Base-by-base conservation (phyloP, 2,113 vertebrate genomes). In the Piliocolobus tephrosceles region DNA sequence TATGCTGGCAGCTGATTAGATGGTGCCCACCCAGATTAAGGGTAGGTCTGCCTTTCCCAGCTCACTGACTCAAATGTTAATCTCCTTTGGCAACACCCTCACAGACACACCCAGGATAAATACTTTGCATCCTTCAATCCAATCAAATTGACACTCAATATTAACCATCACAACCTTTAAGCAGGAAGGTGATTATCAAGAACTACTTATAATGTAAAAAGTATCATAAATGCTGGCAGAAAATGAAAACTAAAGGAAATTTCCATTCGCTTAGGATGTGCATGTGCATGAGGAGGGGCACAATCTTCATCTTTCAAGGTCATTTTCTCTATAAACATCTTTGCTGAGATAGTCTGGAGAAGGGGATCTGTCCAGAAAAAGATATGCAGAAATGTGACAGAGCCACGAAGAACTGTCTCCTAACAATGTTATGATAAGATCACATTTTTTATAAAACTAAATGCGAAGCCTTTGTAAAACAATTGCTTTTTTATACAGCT, bases 231-330 rank as follows among this genome's bases (percentile, higher is more conserved):
- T 23, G 6, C 5, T 72, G 16, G 23, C 22, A 87, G 58, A 90
- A 76, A 50, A 83, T 16, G 25, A 58, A 96, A 35, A 68, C 2
- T 68, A 61, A 30, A 61, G 58, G 25, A 64, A 73, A 3, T 45
- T 81, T 1, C 4, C 20, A 8, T 35, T 95, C 43, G 8, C 7
- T 86, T 27, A 43, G 11, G 9, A 23, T 90, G 10, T 55, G 6
- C 25, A 2, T 47, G 35, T 14, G 1, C 2, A 3, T 13, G 4
- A 25, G 12, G 38, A 16, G 4, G 23, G 16, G 0, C 1, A 55
- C 12, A 20, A 25, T 57, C 8, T 40, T 30, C 18, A 1, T 45
- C 4, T 55, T 61, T 91, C 50, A 45, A 87, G 14, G 11, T 40
- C n/a, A 50, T 86, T 94, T 92, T 14, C 11, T 68, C 9, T 80